phyloP scores from a whole-genome alignment of 2,888 invertebrate species.

The Watsonalla cultraria region DNA sequence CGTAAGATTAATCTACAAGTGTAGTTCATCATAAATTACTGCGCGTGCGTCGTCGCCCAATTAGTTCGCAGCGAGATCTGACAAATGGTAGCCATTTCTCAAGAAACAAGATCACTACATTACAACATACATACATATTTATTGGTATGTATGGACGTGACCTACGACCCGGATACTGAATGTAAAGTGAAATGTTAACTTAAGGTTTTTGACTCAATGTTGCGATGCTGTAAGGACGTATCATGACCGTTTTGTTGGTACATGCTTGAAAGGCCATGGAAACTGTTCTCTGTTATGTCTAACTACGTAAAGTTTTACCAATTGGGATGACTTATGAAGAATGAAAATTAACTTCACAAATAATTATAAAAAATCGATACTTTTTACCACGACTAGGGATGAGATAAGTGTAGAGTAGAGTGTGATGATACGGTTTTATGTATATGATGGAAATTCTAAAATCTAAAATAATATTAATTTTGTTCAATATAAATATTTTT shows the following conservation, averaged over 20 bases:
- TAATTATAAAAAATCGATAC: no score
- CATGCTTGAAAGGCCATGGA: neutral
- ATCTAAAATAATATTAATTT: no score
- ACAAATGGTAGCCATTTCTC: conserved; percentile 52
- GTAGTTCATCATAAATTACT: conserved; percentile 26
- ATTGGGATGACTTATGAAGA: no score
- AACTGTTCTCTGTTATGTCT: no score
- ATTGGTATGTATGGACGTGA: conserved; percentile 30
- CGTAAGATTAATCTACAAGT: conserved; percentile 11
- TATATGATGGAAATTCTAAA: no score
- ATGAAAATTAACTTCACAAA: no score
- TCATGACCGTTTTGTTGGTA: neutral
- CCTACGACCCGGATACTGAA: conserved; percentile 33
- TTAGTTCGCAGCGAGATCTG: conserved; percentile 34
- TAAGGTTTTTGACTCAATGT: neutral
- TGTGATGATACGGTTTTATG: no score
- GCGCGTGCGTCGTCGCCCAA: conserved; percentile 37
- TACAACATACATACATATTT: conserved; percentile 9
- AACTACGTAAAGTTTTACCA: no score
- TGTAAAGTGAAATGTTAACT: conserved; percentile 2
- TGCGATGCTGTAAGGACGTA: neutral
- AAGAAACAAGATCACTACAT: conserved; percentile 47
- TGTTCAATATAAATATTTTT: no score
- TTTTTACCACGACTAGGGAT: no score
- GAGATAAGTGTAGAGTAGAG: no score